A percentile compares a stretch with the other conserved stretches of the same genome.
Evolutionary conservation across 2,888 invertebrate genomes (phyloP).

Genomic region (Taenaris catops): DNA sequence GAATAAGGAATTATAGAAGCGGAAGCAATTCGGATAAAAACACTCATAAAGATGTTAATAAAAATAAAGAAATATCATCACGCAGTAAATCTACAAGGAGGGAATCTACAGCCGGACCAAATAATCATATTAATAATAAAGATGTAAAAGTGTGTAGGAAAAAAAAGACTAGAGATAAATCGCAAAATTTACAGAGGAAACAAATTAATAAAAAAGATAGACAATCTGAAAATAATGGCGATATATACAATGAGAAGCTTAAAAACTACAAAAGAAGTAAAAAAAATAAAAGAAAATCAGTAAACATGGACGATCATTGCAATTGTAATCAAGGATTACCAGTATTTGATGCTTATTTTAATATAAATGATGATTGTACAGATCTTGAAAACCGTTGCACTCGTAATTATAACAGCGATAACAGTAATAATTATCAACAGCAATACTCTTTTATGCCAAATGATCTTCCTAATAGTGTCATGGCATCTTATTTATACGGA

Average conservation of each 20-base stretch:
- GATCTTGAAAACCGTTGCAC: constrained; percentile 17
- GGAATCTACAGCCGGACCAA: not conserved
- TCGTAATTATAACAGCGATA: constrained; percentile 13
- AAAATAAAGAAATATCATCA: too few relatives aligned
- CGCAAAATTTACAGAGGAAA: not conserved
- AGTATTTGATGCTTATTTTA: constrained; percentile 13
- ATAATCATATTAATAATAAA: not conserved
- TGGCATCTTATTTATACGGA: constrained; percentile 16
- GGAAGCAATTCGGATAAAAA: too few relatives aligned
- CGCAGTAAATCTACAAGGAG: too few relatives aligned
- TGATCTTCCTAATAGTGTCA: constrained; percentile 17
- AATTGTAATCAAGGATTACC: not conserved
- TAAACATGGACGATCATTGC: not conserved
- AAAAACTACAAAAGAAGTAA: not conserved
- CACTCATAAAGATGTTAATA: too few relatives aligned
- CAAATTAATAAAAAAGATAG: not conserved
- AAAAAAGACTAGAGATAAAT: not conserved
- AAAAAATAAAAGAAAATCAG: too few relatives aligned
- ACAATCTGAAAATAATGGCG: not conserved
- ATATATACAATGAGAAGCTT: too few relatives aligned
- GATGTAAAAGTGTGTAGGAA: not conserved
- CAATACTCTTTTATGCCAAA: constrained; percentile 12
- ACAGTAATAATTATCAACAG: constrained; percentile 4
- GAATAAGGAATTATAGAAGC: too few relatives aligned
- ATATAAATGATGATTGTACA: constrained; percentile 20